Conservation (phyloP, 2,113 vertebrate species). For the Ictidomys tridecemlineatus region DNA sequence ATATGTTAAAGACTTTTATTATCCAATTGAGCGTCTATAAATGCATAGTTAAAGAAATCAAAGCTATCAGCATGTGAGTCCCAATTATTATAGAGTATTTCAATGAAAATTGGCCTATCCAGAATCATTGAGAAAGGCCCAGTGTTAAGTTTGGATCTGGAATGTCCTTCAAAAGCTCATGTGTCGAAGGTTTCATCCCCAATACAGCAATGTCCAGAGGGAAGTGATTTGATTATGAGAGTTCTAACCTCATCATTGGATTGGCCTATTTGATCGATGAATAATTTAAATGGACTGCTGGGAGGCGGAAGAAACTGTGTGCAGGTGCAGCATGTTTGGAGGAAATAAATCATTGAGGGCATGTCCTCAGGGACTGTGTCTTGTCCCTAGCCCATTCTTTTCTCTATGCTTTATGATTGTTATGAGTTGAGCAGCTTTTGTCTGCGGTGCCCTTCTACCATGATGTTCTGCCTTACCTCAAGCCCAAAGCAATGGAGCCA, state of each 20-base stretch:
- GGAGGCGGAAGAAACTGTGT: not conserved
- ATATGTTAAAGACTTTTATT: not conserved
- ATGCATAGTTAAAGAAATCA: not conserved
- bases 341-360: not conserved
- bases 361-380: not conserved
- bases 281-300: not conserved
- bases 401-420: not conserved
- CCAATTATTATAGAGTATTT: not conserved
- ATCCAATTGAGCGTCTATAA: not conserved
- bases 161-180: not conserved
- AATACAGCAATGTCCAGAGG: not conserved
- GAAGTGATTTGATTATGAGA: not conserved
- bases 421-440: not conserved
- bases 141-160: not conserved
- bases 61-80: not conserved
- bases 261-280: not conserved
- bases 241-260: not conserved
- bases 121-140: slow-evolving; percentile 8
- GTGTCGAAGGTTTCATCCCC: not conserved
- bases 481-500: not conserved
- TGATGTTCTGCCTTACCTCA: not conserved
- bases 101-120: not conserved
- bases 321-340: not conserved
- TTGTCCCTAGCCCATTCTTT: not conserved
- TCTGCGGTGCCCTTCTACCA: not conserved